Evolutionary conservation across 2,888 invertebrate species (phyloP), one percentile per base, ranked within the genome.

Genomic region (Beris chalybata): DNA sequence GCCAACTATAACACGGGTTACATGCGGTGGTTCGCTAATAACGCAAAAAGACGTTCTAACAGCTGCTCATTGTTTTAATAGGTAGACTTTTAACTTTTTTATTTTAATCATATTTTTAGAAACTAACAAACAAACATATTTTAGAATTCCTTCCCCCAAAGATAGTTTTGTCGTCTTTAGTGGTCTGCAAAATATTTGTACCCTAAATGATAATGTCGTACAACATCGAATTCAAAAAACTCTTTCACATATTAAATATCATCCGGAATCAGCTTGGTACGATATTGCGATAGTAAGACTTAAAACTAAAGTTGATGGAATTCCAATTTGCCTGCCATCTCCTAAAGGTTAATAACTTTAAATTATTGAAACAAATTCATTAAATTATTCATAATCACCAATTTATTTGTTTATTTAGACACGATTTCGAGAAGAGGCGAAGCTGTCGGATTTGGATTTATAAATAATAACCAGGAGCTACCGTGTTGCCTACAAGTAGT

Each of bases 1-100:
- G 4, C 22, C 15, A 22, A 22, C n/a, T 4, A 22, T 44, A n/a
- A 29, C 22, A 22, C 22, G 30, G 13, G 30, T 59, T 31, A 38
- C 47, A 48, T 67, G 67, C 50, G 67, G 67, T 31, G 70, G 69
- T 4, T 57, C 65, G 4, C 32, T 70, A 5, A 70, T 69, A 22
- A 50, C 66, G 9, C 63, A 59, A 32, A 47, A 59, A n/a, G 58
- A 67, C 38, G 59, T 70, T 29, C 32, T 70, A 13, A 66, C 67
- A 11, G 70, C 69, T 50, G 70, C 65, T 13, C 70, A 70, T 59
- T 70, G 70, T 59, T 48, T 63, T 12, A 31, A 56, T 12, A 48
- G 55, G 44, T 47, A 38, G 4, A 5, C 53, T 47, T 29, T 54
- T 5, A 22, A 29, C 4, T 30, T 54, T 22, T 22, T 22, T 22